Conservation (phyloP, 2,797 vertebrate genomes). For the Mus spretus region DNA sequence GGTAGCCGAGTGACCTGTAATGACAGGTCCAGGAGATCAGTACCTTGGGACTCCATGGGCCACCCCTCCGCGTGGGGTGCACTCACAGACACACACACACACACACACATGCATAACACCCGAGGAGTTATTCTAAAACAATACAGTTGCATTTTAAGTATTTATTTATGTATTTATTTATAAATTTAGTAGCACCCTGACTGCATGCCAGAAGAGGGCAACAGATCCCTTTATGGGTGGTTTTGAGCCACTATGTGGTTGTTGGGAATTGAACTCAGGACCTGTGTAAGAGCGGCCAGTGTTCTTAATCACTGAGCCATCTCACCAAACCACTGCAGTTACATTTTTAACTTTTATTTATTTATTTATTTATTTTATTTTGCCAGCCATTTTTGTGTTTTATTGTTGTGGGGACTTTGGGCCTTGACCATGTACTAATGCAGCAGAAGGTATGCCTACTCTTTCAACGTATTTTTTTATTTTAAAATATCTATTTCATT, state of each 20-base stretch:
- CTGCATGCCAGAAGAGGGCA: not conserved
- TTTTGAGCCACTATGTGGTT: not conserved
- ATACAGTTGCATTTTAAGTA: not conserved
- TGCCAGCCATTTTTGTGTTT: not conserved
- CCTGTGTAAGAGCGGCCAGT: not conserved
- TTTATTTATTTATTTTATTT: not conserved
- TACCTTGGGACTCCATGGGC: not conserved
- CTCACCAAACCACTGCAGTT: not conserved
- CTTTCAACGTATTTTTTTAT: not conserved
- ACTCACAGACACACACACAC: not conserved
- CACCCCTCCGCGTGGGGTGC: no score
- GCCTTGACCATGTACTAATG: not conserved
- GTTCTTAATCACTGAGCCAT: not conserved
- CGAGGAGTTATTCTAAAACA: not conserved
- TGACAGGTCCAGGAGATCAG: not conserved
- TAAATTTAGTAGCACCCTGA: not conserved
- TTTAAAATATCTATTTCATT: not conserved
- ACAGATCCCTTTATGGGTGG: not conserved
- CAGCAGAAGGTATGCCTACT: not conserved
- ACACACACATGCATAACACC: not conserved
- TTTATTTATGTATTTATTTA: not conserved
- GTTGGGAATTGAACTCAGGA: not conserved
- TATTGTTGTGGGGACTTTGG: no score
- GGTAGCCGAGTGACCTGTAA: not conserved
- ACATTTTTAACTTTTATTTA: not conserved